phyloP scores from a whole-genome alignment of 1,140 invertebrate genomes.

The Ladona fulva region DNA sequence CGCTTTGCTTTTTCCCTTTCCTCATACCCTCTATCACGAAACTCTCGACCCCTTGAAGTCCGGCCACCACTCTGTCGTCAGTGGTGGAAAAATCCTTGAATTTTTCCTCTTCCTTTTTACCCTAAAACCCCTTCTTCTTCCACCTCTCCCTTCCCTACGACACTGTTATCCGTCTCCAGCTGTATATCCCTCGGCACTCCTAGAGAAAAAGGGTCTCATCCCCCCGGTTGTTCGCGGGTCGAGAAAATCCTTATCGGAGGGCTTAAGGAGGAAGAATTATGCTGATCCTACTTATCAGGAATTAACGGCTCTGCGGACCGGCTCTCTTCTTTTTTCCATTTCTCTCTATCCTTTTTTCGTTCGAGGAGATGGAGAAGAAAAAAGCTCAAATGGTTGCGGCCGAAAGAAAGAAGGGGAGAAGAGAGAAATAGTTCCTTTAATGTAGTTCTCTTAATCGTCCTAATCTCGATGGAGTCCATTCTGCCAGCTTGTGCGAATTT shows the following conservation, averaged over 20 bases:
- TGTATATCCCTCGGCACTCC: not conserved
- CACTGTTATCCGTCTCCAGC: too few relatives aligned
- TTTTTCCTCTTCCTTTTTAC: too few relatives aligned
- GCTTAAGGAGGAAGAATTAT: constrained; percentile 9
- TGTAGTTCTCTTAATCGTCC: not conserved
- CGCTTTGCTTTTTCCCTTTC: too few relatives aligned
- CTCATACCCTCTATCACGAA: too few relatives aligned
- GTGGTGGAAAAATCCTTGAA: too few relatives aligned
- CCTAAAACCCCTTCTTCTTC: too few relatives aligned
- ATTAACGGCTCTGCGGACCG: not conserved
- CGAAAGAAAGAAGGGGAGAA: not conserved
- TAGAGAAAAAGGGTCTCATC: not conserved
- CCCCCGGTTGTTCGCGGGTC: not conserved
- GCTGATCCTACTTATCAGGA: constrained; percentile 1
- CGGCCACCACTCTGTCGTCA: too few relatives aligned
- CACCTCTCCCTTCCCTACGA: too few relatives aligned
- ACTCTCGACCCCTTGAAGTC: too few relatives aligned
- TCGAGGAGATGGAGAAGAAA: not conserved
- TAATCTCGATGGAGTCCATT: constrained; percentile 5
- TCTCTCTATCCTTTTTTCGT: not conserved
- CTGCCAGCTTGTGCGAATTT: not conserved
- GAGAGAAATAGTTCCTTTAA: not conserved
- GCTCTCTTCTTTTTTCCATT: not conserved
- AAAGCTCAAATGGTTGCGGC: not conserved
- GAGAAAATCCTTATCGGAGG: not conserved